Evolutionary conservation across 2,797 vertebrate species (phyloP).

Genomic region (Protonibea diacanthus): DNA sequence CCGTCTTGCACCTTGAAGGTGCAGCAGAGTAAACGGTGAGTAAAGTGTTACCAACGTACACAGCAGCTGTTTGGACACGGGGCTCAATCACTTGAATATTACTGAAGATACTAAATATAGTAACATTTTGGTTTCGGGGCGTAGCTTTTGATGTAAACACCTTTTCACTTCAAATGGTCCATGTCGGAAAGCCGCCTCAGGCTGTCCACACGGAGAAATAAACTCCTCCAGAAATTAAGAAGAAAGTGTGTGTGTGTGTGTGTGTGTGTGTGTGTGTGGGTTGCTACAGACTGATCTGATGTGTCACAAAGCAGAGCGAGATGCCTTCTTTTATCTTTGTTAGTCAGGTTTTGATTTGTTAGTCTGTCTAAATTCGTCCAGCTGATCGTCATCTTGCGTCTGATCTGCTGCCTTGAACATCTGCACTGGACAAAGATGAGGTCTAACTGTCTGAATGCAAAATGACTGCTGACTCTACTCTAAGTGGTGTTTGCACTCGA

Average conservation of each 20-base stretch:
- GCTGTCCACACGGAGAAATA: constrained; percentile 55
- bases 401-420: constrained; percentile 8
- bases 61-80: constrained; percentile 17
- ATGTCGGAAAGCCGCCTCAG: constrained; percentile 63
- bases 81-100: not conserved
- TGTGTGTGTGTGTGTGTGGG: constrained; percentile 65
- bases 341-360: constrained; percentile 7
- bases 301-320: constrained; percentile 13
- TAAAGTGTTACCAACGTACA: constrained; percentile 22
- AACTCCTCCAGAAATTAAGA: constrained; percentile 36
- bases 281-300: not conserved
- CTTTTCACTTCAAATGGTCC: constrained; percentile 68
- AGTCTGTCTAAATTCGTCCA: not conserved
- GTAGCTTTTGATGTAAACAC: constrained; percentile 52
- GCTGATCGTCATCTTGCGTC: not conserved
- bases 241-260: constrained; percentile 58
- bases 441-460: not conserved
- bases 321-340: constrained; percentile 17
- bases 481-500: not conserved
- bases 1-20: not conserved
- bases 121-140: constrained; percentile 34
- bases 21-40: not conserved
- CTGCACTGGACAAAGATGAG: not conserved
- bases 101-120: not conserved
- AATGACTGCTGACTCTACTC: not conserved